phyloP scores from a whole-genome alignment of 2,797 vertebrate species.

The Pempheris klunzingeri region DNA sequence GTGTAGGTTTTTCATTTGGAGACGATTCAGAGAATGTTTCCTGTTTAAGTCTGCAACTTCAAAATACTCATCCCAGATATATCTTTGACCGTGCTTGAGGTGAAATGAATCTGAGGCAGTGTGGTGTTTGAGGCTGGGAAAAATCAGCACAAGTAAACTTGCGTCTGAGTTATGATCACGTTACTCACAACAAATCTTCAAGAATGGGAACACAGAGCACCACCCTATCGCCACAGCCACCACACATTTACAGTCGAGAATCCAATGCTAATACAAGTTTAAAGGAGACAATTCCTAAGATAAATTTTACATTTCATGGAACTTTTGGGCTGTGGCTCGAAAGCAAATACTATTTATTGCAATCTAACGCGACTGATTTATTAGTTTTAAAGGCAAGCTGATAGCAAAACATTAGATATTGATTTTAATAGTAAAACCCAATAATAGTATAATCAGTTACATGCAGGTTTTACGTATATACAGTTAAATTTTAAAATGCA shows the following conservation, averaged over 20 bases:
- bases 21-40: slow-evolving; percentile 15
- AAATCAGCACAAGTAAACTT: slow-evolving; percentile 39
- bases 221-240: slow-evolving; percentile 4
- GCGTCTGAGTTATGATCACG: slow-evolving; percentile 9
- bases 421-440: slow-evolving; percentile 8
- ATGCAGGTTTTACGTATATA: background rate
- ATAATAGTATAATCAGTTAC: background rate
- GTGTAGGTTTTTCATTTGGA: slow-evolving; percentile 9
- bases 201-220: slow-evolving; percentile 8
- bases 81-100: background rate
- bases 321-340: background rate
- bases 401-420: background rate
- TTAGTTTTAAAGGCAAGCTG: background rate
- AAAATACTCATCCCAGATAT: slow-evolving; percentile 19
- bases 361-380: background rate
- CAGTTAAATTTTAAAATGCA: background rate
- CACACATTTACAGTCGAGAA: slow-evolving; percentile 29
- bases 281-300: slow-evolving; percentile 21
- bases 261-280: slow-evolving; percentile 29
- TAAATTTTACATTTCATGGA: slow-evolving; percentile 11
- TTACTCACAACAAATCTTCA: slow-evolving; percentile 21
- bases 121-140: slow-evolving; percentile 14
- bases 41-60: slow-evolving; percentile 4
- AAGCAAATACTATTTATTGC: background rate
- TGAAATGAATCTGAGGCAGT: slow-evolving; percentile 18